Conservation (phyloP, 2,797 vertebrate genomes). For the Anisognathus igniventris region DNA sequence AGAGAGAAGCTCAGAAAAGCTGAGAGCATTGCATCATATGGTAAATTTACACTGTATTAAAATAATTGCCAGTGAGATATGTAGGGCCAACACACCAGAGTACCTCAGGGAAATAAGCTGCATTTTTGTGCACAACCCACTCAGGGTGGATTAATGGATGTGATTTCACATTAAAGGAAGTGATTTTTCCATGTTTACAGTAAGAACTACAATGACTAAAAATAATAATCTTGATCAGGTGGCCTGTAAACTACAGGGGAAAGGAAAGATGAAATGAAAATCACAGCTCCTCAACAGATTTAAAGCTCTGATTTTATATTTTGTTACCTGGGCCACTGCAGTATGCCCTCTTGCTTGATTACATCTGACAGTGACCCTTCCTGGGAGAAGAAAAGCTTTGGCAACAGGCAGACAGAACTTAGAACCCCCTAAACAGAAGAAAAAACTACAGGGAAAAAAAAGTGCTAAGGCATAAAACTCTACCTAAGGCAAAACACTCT, state of each 20-base stretch:
- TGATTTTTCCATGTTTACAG: fast-evolving
- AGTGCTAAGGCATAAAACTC: not conserved
- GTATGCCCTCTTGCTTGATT: not conserved
- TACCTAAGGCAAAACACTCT: not conserved
- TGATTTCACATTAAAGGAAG: not conserved
- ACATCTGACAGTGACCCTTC: not conserved
- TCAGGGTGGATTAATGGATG: not conserved
- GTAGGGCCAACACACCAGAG: not conserved
- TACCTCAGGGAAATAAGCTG: not conserved
- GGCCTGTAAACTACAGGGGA: not conserved
- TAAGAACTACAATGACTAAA: not conserved
- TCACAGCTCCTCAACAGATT: not conserved
- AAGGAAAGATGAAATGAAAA: not conserved
- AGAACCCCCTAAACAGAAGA: not conserved
- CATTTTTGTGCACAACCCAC: not conserved
- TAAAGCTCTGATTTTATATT: not conserved
- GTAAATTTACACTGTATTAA: not conserved
- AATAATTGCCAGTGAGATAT: not conserved
- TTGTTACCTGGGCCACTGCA: not conserved
- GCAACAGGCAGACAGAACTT: not conserved
- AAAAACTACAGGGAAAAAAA: not conserved
- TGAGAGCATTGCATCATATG: not conserved
- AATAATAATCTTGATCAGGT: not conserved
- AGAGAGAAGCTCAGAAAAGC: not conserved
- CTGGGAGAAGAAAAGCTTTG: not conserved